phyloP scores from a whole-genome alignment of 2,797 vertebrate species.

The Sebastes melanostomus region DNA sequence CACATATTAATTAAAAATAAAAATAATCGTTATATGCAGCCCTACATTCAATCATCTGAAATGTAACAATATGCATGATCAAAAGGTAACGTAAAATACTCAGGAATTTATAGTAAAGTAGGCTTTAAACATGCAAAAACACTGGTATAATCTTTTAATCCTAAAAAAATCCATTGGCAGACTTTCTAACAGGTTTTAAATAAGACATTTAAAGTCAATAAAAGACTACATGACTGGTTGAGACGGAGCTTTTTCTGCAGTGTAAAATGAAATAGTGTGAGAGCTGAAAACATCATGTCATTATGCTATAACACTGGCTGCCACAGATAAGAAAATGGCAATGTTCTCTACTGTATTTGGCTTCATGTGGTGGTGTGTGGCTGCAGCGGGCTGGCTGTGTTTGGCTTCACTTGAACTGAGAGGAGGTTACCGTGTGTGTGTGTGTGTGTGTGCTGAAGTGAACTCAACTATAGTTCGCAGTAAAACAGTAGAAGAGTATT shows the following conservation, averaged over 20 bases:
- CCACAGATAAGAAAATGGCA: slow-evolving; percentile 50
- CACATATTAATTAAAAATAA: no score
- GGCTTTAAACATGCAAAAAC: not conserved
- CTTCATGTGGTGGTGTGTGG: slow-evolving; percentile 35
- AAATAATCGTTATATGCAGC: no score
- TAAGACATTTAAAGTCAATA: not conserved
- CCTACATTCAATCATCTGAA: not conserved
- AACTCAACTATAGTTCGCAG: slow-evolving; percentile 39
- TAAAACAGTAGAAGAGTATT: slow-evolving; percentile 51
- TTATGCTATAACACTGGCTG: slow-evolving; percentile 31
- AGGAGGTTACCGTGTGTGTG: not conserved
- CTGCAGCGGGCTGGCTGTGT: slow-evolving; percentile 41
- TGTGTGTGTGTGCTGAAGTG: slow-evolving; percentile 30
- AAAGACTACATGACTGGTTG: not conserved
- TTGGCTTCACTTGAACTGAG: slow-evolving; percentile 32
- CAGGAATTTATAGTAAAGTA: not conserved
- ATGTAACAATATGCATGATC: not conserved
- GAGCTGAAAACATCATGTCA: slow-evolving; percentile 38
- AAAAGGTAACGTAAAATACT: not conserved
- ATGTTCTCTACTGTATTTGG: slow-evolving; percentile 51
- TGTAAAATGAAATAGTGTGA: slow-evolving; percentile 24
- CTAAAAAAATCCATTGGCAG: not conserved
- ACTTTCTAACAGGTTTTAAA: not conserved
- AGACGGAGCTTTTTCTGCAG: not conserved
- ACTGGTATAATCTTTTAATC: not conserved